phyloP scores from a whole-genome alignment of 2,113 vertebrate species.

The Lichenostomus cassidix region DNA sequence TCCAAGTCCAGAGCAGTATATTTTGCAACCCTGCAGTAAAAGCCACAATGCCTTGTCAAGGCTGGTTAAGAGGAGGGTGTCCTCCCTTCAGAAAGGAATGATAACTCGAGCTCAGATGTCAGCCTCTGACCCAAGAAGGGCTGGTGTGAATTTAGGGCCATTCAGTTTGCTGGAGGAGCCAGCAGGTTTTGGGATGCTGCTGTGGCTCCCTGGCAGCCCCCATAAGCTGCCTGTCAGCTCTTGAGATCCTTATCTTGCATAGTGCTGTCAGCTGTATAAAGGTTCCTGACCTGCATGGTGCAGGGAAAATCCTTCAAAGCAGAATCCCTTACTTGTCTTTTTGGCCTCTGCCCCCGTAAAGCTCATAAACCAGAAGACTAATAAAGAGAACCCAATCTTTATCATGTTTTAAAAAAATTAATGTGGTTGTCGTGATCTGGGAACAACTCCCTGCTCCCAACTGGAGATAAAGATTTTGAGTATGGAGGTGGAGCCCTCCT shows the following conservation, averaged over 20 bases:
- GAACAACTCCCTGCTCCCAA: not conserved
- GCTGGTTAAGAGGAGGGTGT: slow-evolving; percentile 9
- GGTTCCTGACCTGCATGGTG: slow-evolving; percentile 15
- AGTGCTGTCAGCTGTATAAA: not conserved
- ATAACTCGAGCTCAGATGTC: slow-evolving; percentile 37
- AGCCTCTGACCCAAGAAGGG: slow-evolving; percentile 16
- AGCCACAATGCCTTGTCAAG: not conserved
- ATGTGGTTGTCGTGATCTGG: not conserved
- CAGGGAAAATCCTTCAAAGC: not conserved
- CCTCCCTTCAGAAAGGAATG: slow-evolving; percentile 27
- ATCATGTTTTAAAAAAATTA: not conserved
- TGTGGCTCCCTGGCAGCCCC: slow-evolving; percentile 21
- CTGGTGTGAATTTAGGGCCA: slow-evolving; percentile 7
- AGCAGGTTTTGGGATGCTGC: not conserved
- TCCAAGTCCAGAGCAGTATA: slow-evolving; percentile 6
- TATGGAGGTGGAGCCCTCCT: not conserved
- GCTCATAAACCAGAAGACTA: slow-evolving; percentile 31
- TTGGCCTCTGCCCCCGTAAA: not conserved
- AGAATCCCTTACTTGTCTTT: not conserved
- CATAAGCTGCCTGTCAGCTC: not conserved
- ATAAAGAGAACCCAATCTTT: slow-evolving; percentile 10
- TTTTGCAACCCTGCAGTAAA: slow-evolving; percentile 27
- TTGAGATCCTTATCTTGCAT: not conserved
- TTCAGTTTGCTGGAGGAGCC: not conserved
- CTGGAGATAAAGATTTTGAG: slow-evolving; percentile 18